Evolutionary conservation across 2,888 invertebrate genomes (phyloP), one percentile per base, ranked within the genome.

Genomic region (Apodemia hepburni): DNA sequence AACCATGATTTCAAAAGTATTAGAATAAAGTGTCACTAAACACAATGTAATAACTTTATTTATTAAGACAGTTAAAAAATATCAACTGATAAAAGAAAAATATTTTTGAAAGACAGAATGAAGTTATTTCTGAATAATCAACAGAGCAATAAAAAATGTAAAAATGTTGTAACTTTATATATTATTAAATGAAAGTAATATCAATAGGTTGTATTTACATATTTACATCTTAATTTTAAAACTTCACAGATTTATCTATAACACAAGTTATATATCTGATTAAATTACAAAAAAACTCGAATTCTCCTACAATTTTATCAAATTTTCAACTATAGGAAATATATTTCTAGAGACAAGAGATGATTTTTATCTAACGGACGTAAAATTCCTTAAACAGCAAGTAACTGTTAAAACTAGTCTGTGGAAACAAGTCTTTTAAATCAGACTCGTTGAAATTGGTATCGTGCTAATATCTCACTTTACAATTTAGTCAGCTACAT

Each of bases 121-220:
- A 68, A 69, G 64, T 65, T 63, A 65, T 67, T 70, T 64, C 69
- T 67, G 69, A 68, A 69, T 64, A 65, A 63, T 66, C 67, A 72
- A 67, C 60, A 76, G 27, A 27, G 22, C 54, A 75, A 76, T 78
- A 78, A 73, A 79, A 76, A 77, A 71, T 66, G 68, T 58, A 65
- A 69, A 67, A 80, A 74, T 79, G 77, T 75, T 76, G 76, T 77
- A 82, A 78, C 78, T 74, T 76, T 80, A 78, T 77, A 78, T 78
- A 80, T 75, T 75, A 78, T 75, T 77, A 80, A 80, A 80, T 80
- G 74, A 74, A 72, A 70, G 77, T 82, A 84, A 85, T 85, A 86
- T 84, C 82, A 82, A 82, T 85, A 86, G 79, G 78, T 79, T 83
- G 78, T 89, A 88, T 89, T 78, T 90, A 90, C 89, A 90, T 90